Conservation (phyloP, 64 coral and sea anemone species). For the Pocillopora verrucosa region DNA sequence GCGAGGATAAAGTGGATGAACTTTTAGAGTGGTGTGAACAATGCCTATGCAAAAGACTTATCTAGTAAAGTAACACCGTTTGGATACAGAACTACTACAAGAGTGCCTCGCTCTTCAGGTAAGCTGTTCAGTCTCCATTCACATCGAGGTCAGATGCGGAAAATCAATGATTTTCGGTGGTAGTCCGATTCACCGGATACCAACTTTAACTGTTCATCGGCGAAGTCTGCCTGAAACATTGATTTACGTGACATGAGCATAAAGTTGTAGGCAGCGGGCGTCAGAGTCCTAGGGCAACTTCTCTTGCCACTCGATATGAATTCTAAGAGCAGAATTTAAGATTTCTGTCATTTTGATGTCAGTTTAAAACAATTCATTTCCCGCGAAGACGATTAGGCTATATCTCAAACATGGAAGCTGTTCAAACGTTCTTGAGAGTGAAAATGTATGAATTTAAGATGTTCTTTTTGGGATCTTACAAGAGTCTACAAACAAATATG, state of each 20-base stretch:
- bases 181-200: not conserved
- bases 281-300: slow-evolving; percentile 15
- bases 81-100: slow-evolving; percentile 48
- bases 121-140: not conserved
- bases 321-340: not conserved
- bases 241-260: slow-evolving; percentile 4
- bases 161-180: not conserved
- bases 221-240: not conserved
- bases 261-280: not conserved
- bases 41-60: slow-evolving; percentile 76
- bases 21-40: slow-evolving; percentile 86
- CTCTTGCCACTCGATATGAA: not conserved
- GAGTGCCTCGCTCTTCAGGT: slow-evolving; percentile 56
- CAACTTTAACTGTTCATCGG: not conserved
- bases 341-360: not conserved
- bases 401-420: too few species aligned
- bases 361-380: not conserved
- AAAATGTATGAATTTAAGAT: not conserved
- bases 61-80: slow-evolving; percentile 68
- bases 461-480: not conserved
- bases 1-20: slow-evolving; percentile 81
- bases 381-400: not conserved
- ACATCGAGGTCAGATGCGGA: not conserved
- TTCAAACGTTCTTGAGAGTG: not conserved
- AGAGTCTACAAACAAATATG: too few species aligned